phyloP scores from a whole-genome alignment of 1,140 invertebrate genomes.

The Batillaria attramentaria region DNA sequence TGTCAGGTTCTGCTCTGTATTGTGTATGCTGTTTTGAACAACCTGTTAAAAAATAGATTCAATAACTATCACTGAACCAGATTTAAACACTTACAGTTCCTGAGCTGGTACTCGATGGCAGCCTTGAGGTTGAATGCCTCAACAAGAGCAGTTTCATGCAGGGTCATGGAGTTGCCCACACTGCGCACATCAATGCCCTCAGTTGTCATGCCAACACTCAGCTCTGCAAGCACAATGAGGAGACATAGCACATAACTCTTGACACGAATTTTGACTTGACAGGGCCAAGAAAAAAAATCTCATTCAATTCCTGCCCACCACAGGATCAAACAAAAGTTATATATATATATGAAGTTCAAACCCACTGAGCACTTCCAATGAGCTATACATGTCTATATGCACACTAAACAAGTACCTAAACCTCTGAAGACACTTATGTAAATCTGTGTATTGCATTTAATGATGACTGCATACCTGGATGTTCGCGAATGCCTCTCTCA shows the following conservation, averaged over 20 bases:
- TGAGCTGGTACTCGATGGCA: conserved; percentile 97
- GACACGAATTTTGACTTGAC: too few relatives aligned
- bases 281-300: too few relatives aligned
- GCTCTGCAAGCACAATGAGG: conserved; percentile 78
- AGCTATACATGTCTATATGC: too few relatives aligned
- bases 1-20: background rate
- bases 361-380: too few relatives aligned
- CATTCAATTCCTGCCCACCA: too few relatives aligned
- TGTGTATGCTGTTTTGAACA: too few relatives aligned
- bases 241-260: too few relatives aligned
- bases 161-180: conserved; percentile 95
- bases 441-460: background rate
- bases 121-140: conserved; percentile 99
- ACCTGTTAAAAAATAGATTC: background rate
- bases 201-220: conserved; percentile 98
- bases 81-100: conserved; percentile 82
- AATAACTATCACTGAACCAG: background rate
- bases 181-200: conserved; percentile 97
- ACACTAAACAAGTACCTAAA: too few relatives aligned
- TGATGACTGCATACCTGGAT: conserved; percentile 78
- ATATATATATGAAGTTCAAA: too few relatives aligned
- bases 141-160: conserved; percentile 96
- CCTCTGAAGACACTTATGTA: too few relatives aligned
- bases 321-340: too few relatives aligned
- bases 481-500: conserved; percentile 94